phyloP scores from a whole-genome alignment of 2,888 invertebrate species.

The Scaptomyza polygonia region DNA sequence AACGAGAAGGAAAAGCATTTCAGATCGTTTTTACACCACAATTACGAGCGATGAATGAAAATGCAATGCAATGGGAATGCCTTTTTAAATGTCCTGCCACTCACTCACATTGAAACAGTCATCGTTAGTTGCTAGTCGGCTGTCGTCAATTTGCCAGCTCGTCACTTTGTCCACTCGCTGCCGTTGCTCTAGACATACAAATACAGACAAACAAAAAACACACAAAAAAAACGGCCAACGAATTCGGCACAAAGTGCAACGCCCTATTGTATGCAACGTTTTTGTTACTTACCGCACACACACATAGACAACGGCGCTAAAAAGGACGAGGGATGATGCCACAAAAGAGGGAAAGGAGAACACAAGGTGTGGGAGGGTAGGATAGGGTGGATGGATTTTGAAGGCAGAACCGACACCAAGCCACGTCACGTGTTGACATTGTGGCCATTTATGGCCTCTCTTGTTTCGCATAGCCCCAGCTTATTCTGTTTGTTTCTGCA shows the following conservation, averaged over 20 bases:
- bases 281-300: constrained; percentile 39
- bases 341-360: background rate
- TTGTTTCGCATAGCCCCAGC: constrained; percentile 11
- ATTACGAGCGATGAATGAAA: constrained; percentile 75
- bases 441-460: constrained; percentile 26
- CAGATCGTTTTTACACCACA: constrained; percentile 69
- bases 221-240: constrained; percentile 25
- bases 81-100: constrained; percentile 57
- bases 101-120: constrained; percentile 7
- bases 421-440: constrained; percentile 59
- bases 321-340: too few relatives aligned
- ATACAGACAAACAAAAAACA: background rate
- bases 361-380: background rate
- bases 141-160: constrained; percentile 47
- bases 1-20: constrained; percentile 7
- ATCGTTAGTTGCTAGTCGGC: constrained; percentile 10
- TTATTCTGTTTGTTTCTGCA: constrained; percentile 28
- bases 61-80: constrained; percentile 72
- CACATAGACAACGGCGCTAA: background rate
- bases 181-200: background rate
- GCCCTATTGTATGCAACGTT: constrained; percentile 59
- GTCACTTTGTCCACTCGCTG: constrained; percentile 43
- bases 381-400: too few relatives aligned
- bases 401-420: constrained; percentile 1
- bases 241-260: constrained; percentile 51